Evolutionary conservation across 2,888 invertebrate genomes (phyloP), one percentile per base, ranked within the genome.

Genomic region (Sthenelais limicola): DNA sequence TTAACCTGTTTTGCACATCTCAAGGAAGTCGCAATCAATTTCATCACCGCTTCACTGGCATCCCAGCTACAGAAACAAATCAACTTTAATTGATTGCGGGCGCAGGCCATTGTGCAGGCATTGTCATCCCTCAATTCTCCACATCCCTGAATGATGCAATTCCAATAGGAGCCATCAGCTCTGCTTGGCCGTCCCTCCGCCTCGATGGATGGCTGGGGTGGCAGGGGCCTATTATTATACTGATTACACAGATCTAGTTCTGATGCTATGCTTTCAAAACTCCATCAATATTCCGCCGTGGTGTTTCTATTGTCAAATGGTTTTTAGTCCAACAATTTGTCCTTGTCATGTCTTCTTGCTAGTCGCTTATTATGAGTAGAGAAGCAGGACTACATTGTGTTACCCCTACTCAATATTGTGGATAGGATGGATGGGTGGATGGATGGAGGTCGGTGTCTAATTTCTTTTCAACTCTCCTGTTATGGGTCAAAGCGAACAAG

Each of bases 221-320:
- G 62, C 62, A 35, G 26, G 24, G 38, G 24, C 62, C 62, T 43
- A 62, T 62, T 62, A 62, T 62, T 62, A 43, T 62, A 35, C 43
- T 62, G 62, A 62, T 62, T 62, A 62, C 62, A 62, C 62, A 38
- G 62, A 62, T 62, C 62, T 62, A 62, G 62, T 62, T 62, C 62
- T 62, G 62, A 62, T 62, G 38, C 62, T 15, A 43, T 43, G 62
- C 62, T 62, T 62, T 62, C 62, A 62, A 62, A 62, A 35, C 62
- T 62, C 35, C 62, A 62, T 62, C 62, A 62, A 62, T 62, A 62
- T 38, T 15, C 62, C 43, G 62, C 26, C 62, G 43, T 43, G 62
- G 62, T 62, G 35, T 62, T 62, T 43, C 24, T 62, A 38, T 62
- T 62, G 62, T 62, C 62, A 62, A 62, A 62, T 62, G 62, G 62